Evolutionary conservation across 2,113 vertebrate genomes (phyloP).

Genomic region (Larimichthys polyactis): DNA sequence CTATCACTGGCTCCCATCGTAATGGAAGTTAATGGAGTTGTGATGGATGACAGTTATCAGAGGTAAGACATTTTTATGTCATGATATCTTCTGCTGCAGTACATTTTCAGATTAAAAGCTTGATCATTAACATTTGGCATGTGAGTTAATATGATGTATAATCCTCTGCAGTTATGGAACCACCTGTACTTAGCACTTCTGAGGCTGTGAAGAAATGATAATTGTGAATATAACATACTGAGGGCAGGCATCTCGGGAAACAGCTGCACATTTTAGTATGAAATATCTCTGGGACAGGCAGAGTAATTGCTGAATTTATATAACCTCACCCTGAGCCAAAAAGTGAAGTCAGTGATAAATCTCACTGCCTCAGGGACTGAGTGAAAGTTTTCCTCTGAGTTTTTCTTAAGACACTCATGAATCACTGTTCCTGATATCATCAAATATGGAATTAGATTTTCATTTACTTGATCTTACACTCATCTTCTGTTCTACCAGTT

Average conservation of each 20-base stretch:
- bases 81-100: neutral
- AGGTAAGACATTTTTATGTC: slow-evolving; percentile 58
- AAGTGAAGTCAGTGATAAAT: slow-evolving; percentile 71
- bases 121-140: neutral
- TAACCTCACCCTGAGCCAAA: slow-evolving; percentile 58
- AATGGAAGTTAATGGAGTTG: slow-evolving; percentile 15
- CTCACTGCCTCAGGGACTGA: slow-evolving; percentile 46
- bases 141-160: neutral
- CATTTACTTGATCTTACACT: neutral
- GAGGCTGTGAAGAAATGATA: slow-evolving; percentile 7
- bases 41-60: slow-evolving; percentile 1
- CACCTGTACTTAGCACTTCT: neutral
- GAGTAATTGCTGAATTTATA: slow-evolving; percentile 58
- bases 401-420: slow-evolving; percentile 66
- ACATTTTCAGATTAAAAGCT: neutral
- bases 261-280: slow-evolving; percentile 62
- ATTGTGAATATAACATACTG: slow-evolving; percentile 20
- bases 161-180: neutral
- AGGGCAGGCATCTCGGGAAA: slow-evolving; percentile 38
- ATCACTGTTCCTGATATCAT: slow-evolving; percentile 54
- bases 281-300: slow-evolving; percentile 49
- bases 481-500: neutral
- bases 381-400: slow-evolving; percentile 35
- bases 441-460: slow-evolving; percentile 23
- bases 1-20: neutral